These are phyloP conservation scores for Epicampocera succincta DNA, from an alignment of 2,888 invertebrate species.

Conservation along the genomic window DNA sequence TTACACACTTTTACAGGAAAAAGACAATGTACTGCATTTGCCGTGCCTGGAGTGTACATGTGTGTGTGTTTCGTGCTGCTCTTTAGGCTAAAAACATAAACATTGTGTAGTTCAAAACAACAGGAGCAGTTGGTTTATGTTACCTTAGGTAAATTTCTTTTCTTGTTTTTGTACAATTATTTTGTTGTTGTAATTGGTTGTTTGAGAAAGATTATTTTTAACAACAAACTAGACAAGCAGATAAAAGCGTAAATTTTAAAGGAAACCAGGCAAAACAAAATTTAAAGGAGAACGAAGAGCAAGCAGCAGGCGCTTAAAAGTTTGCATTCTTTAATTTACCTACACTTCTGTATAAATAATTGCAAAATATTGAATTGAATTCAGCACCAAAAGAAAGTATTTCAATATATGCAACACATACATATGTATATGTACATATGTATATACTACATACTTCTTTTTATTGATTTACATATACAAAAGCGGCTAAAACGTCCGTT, in stretches of 20 bases:
- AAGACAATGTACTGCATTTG: too few relatives aligned
- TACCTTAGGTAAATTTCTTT: slow-evolving; percentile 61
- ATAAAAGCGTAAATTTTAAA: slow-evolving; percentile 25
- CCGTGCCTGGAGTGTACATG: neutral
- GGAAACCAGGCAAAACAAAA: slow-evolving; percentile 10
- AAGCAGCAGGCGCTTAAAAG: too few relatives aligned
- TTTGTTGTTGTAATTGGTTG: slow-evolving; percentile 25
- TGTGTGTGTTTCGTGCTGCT: slow-evolving; percentile 29
- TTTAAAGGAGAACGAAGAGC: neutral
- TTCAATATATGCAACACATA: too few relatives aligned
- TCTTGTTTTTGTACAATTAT: slow-evolving; percentile 37
- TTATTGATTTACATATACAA: too few relatives aligned
- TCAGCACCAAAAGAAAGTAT: too few relatives aligned
- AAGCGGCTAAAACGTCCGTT: too few relatives aligned
- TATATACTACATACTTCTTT: too few relatives aligned
- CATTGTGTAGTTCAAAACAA: slow-evolving; percentile 56
- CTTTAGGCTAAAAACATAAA: slow-evolving; percentile 66
- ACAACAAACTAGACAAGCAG: slow-evolving; percentile 37
- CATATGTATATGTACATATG: too few relatives aligned
- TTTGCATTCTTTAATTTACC: too few relatives aligned
- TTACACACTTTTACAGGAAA: too few relatives aligned
- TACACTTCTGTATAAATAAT: too few relatives aligned
- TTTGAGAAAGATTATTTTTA: slow-evolving; percentile 54
- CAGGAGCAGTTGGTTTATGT: slow-evolving; percentile 67
- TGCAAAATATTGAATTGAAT: too few relatives aligned